phyloP scores from a whole-genome alignment of 2,888 invertebrate genomes.

The Congeria kusceri region DNA sequence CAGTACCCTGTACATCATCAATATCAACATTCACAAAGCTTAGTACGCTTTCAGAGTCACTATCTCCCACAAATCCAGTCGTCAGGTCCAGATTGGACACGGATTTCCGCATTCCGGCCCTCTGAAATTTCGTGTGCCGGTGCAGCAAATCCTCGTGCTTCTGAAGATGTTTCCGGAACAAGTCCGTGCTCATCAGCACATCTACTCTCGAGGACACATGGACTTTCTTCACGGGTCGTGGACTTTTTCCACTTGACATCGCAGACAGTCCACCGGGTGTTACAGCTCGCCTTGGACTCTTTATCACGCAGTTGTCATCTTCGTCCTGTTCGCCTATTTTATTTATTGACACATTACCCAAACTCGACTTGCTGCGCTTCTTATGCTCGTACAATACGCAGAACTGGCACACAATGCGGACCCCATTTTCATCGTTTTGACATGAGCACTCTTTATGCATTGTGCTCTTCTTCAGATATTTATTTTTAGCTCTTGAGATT shows the following conservation, averaged over 20 bases:
- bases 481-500: constrained; percentile 56
- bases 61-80: constrained; percentile 40
- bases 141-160: constrained; percentile 67
- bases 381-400: constrained; percentile 43
- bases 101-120: constrained; percentile 69
- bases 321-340: constrained; percentile 24
- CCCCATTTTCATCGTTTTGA: constrained; percentile 47
- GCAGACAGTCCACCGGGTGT: constrained; percentile 56
- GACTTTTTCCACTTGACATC: constrained; percentile 33
- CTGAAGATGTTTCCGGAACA: constrained; percentile 74
- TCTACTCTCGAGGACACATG: constrained; percentile 71
- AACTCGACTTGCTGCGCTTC: constrained; percentile 46
- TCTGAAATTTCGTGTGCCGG: constrained; percentile 52
- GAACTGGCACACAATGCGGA: constrained; percentile 38
- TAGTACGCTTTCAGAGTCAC: constrained; percentile 25
- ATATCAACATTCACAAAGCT: not conserved
- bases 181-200: constrained; percentile 68
- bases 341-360: constrained; percentile 30
- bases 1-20: constrained; percentile 21
- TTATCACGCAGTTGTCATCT: constrained; percentile 39
- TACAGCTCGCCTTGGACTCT: constrained; percentile 52
- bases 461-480: constrained; percentile 52
- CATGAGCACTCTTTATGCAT: constrained; percentile 57
- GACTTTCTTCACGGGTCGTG: constrained; percentile 54
- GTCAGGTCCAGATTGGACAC: constrained; percentile 74